Evolutionary conservation across 1,140 invertebrate species (phyloP).

Genomic region (Pseudoatta argentina): DNA sequence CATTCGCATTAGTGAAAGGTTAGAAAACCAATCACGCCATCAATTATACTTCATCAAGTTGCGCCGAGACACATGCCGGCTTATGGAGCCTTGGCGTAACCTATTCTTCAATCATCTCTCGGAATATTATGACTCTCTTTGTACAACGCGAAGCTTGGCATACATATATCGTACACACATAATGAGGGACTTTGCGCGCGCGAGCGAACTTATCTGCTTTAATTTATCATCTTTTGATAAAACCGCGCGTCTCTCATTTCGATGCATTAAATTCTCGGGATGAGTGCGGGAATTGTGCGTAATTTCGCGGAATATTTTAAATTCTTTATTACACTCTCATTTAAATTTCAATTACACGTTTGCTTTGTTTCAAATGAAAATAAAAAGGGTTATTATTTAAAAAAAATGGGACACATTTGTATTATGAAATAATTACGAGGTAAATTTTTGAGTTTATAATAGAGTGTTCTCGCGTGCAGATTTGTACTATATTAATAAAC

Average conservation of each 20-base stretch:
- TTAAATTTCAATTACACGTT: constrained; percentile 15
- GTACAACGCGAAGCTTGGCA: not conserved
- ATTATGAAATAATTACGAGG: not conserved
- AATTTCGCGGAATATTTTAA: constrained; percentile 45
- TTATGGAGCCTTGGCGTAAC: constrained; percentile 34
- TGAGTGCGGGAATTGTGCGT: constrained; percentile 39
- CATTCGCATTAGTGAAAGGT: constrained; percentile 63
- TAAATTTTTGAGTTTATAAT: not conserved
- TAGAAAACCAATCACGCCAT: constrained; percentile 67
- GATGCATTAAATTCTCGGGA: constrained; percentile 54
- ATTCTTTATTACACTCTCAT: not conserved
- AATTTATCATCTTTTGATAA: constrained; percentile 61
- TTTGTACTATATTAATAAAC: not conserved
- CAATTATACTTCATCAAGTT: constrained; percentile 59
- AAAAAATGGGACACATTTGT: not conserved
- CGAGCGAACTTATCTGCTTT: constrained; percentile 42
- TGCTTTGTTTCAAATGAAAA: not conserved
- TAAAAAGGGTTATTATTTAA: not conserved
- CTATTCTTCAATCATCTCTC: constrained; percentile 53
- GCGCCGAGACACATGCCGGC: constrained; percentile 29
- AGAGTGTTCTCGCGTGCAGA: not conserved
- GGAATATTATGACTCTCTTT: constrained; percentile 49
- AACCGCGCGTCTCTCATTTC: constrained; percentile 42
- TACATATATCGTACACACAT: not conserved
- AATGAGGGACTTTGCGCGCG: constrained; percentile 37